Percentiles rank a stretch among this genome's conserved stretches.
Conservation (phyloP, 2,888 invertebrate genomes). For the Apotomis betuletana region DNA sequence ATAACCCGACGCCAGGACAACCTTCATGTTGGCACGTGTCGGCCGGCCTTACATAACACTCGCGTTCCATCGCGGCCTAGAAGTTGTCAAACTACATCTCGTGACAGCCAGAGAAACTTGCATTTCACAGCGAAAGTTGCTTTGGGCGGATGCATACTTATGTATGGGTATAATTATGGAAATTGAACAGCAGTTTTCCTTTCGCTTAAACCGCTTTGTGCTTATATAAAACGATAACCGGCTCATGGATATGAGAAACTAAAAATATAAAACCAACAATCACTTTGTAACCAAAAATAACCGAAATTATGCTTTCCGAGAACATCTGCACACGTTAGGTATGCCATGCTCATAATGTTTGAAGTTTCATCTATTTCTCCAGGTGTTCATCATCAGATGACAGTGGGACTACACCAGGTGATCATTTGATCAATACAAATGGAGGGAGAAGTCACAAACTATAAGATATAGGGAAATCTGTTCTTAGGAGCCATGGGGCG, state of each 20-base stretch:
- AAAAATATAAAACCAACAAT: too few species aligned
- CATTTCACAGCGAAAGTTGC: slow-evolving; percentile 69
- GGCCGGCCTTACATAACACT: slow-evolving; percentile 15
- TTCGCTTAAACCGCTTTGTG: slow-evolving; percentile 46
- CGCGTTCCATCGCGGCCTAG: slow-evolving; percentile 32
- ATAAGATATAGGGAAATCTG: too few species aligned
- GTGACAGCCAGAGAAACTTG: slow-evolving; percentile 54
- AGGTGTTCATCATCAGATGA: too few species aligned
- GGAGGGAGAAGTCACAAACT: too few species aligned
- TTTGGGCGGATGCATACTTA: slow-evolving; percentile 53
- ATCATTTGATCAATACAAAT: too few species aligned
- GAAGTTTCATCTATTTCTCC: too few species aligned
- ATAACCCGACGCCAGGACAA: slow-evolving; percentile 1
- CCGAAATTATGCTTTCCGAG: too few species aligned
- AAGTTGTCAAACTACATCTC: slow-evolving; percentile 52
- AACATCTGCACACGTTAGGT: too few species aligned
- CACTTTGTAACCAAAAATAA: too few species aligned
- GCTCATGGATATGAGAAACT: slow-evolving; percentile 33
- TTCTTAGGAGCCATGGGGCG: too few species aligned
- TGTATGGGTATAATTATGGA: slow-evolving; percentile 63
- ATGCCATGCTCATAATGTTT: too few species aligned
- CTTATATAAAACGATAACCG: slow-evolving; percentile 54
- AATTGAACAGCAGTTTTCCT: slow-evolving; percentile 62
- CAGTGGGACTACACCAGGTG: too few species aligned
- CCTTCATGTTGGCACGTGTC: slow-evolving; percentile 12